Conservation (phyloP, 2,888 invertebrate genomes). For the Nycteola revayana region DNA sequence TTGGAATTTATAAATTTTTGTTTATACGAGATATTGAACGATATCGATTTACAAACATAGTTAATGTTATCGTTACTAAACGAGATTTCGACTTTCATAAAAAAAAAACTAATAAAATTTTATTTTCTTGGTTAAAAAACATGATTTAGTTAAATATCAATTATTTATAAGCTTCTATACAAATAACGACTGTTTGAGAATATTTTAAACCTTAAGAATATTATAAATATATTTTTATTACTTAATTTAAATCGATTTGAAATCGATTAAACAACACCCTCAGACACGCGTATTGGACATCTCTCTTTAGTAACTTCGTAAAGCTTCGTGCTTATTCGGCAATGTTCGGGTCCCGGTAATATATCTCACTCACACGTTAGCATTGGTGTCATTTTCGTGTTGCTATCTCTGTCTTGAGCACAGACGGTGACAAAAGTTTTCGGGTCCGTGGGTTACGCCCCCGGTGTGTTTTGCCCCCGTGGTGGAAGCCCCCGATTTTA, state of each 20-base stretch:
- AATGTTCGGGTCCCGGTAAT: no score
- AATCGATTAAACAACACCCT: no score
- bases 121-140: not conserved
- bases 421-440: no score
- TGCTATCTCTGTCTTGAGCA: no score
- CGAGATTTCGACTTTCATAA: not conserved
- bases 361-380: no score
- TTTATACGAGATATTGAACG: not conserved
- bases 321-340: no score
- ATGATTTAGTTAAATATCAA: slow-evolving; percentile 1
- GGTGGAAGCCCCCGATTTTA: no score
- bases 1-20: not conserved
- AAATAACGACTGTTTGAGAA: not conserved
- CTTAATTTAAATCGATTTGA: not conserved
- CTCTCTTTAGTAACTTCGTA: no score
- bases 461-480: no score
- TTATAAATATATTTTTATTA: not conserved
- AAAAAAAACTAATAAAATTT: not conserved
- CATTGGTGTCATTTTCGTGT: no score
- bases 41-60: not conserved
- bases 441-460: no score
- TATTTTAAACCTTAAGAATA: not conserved
- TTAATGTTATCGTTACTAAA: not conserved
- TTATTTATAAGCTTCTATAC: not conserved
- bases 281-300: no score